These are phyloP conservation scores for Cavia porcellus DNA, from an alignment of 2,113 vertebrate species.

Conservation along the genomic window DNA sequence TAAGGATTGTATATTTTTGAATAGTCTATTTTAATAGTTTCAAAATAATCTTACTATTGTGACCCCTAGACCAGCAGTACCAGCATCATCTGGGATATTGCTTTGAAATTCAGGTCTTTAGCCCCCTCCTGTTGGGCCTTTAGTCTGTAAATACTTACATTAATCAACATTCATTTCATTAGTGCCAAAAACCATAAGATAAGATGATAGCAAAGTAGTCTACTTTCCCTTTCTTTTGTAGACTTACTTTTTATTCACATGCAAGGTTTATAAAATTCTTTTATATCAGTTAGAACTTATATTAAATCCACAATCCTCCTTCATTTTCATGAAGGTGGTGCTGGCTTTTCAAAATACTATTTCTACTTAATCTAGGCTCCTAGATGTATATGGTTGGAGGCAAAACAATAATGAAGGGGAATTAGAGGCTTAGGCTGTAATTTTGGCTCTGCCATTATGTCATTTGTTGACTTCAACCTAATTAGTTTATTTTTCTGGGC, in stretches of 20 bases:
- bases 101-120: not conserved
- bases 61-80: not conserved
- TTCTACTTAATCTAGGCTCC: not conserved
- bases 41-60: not conserved
- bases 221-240: not conserved
- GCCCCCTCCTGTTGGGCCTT: not conserved
- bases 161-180: conserved; percentile 38
- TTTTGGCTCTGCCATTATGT: not conserved
- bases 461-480: not conserved
- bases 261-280: conserved; percentile 32
- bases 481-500: not conserved
- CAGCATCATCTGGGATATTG: not conserved
- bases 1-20: not conserved
- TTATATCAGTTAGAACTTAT: not conserved
- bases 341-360: conserved; percentile 5
- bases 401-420: not conserved
- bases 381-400: conserved; percentile 11
- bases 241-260: not conserved
- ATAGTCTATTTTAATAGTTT: conserved; percentile 9
- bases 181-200: not conserved
- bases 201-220: not conserved
- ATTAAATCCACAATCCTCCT: not conserved
- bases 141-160: not conserved
- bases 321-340: not conserved
- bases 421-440: not conserved